phyloP scores from a whole-genome alignment of 2,888 invertebrate genomes.

The Cryptops parisi region DNA sequence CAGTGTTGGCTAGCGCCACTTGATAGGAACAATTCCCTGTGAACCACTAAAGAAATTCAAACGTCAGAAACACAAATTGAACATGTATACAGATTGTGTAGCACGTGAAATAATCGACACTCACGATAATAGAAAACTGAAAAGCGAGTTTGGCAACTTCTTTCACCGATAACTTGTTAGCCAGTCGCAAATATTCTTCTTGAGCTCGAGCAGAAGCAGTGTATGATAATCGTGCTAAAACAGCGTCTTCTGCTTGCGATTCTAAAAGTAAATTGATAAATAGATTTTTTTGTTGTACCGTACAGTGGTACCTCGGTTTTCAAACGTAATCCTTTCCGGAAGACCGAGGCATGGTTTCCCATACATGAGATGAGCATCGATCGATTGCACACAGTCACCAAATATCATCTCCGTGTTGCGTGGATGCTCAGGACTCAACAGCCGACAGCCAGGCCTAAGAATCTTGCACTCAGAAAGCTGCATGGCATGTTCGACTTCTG shows the following conservation, averaged over 20 bases:
- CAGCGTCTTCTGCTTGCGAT: constrained; percentile 73
- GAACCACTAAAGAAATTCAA: constrained; percentile 59
- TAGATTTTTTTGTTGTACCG: not conserved
- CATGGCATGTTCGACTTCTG: no score
- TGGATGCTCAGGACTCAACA: no score
- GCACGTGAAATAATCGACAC: constrained; percentile 24
- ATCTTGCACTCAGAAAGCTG: no score
- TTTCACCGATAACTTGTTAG: constrained; percentile 56
- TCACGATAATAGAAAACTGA: constrained; percentile 69
- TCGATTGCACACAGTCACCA: no score
- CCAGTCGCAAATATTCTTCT: constrained; percentile 56
- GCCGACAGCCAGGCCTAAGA: no score
- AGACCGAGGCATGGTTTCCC: no score
- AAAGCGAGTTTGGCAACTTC: constrained; percentile 70
- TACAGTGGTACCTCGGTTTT: no score
- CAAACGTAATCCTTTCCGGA: no score
- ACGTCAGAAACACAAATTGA: not conserved
- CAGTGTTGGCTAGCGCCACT: constrained; percentile 65
- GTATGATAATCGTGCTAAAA: constrained; percentile 86
- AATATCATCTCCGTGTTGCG: no score
- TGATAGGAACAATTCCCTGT: constrained; percentile 85
- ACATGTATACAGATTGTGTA: not conserved
- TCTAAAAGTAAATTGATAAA: constrained; percentile 21
- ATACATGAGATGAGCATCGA: no score
- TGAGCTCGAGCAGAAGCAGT: constrained; percentile 74